Percentiles rank a stretch among this genome's conserved stretches.
These are phyloP conservation scores for Clarias magur DNA, from an alignment of 2,113 vertebrate species.

Conservation along the genomic window DNA sequence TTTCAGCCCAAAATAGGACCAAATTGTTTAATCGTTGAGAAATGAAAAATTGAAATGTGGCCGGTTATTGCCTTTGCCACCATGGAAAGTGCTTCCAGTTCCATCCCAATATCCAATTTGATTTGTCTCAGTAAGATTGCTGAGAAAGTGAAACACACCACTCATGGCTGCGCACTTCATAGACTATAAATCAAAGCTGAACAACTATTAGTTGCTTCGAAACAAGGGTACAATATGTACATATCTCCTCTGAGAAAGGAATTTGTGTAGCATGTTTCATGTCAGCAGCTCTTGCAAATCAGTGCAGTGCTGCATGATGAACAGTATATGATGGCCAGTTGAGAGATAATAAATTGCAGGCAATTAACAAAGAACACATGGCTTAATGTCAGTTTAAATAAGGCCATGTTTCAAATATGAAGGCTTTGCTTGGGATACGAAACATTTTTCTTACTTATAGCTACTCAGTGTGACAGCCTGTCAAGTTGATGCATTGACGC, in stretches of 20 bases:
- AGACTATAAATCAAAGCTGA: slow-evolving; percentile 39
- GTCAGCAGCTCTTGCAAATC: slow-evolving; percentile 7
- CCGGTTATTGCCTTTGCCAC: slow-evolving; percentile 15
- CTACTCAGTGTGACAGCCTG: slow-evolving; percentile 16
- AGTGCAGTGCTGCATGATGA: slow-evolving; percentile 13
- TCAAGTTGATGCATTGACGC: slow-evolving; percentile 46
- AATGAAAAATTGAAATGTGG: slow-evolving; percentile 28
- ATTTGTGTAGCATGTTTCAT: slow-evolving; percentile 38
- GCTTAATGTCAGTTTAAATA: neutral
- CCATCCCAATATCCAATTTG: neutral
- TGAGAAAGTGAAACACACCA: slow-evolving; percentile 21
- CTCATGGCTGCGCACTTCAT: slow-evolving; percentile 1
- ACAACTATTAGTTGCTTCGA: neutral
- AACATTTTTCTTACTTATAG: slow-evolving; percentile 30
- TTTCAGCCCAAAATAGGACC: slow-evolving; percentile 3
- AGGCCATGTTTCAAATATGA: slow-evolving; percentile 44
- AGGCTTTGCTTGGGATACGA: slow-evolving; percentile 10
- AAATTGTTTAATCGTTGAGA: slow-evolving; percentile 1
- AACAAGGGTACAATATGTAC: neutral
- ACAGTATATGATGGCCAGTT: slow-evolving; percentile 12
- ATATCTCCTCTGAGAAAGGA: neutral
- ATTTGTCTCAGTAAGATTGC: slow-evolving; percentile 10
- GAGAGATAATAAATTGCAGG: slow-evolving; percentile 37
- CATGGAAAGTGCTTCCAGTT: neutral
- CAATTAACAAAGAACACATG: slow-evolving; percentile 41